A percentile compares a stretch with the other conserved stretches of the same genome.
phyloP scores from a whole-genome alignment of 2,888 invertebrate species.

The Tholera decimalis region DNA sequence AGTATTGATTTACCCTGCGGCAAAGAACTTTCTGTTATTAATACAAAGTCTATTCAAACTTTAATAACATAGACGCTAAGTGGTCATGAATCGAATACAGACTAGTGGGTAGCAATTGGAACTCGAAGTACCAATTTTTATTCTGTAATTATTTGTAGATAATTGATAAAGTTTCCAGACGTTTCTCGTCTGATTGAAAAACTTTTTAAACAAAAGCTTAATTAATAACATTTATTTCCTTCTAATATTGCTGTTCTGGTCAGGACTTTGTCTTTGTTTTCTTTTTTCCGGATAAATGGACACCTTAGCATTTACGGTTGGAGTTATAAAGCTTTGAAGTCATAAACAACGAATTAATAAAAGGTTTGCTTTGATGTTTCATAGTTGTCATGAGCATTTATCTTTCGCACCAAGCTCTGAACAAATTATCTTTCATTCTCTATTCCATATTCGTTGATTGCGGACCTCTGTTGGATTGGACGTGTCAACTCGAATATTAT shows the following conservation, averaged over 20 bases:
- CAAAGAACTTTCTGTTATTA: slow-evolving; percentile 78
- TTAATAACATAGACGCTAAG: slow-evolving; percentile 50
- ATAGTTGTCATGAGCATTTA: slow-evolving; percentile 57
- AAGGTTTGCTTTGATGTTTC: slow-evolving; percentile 66
- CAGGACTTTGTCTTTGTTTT: background rate
- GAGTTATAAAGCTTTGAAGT: slow-evolving; percentile 29
- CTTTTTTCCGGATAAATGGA: slow-evolving; percentile 6
- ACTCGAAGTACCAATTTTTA: slow-evolving; percentile 35
- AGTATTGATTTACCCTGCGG: slow-evolving; percentile 83
- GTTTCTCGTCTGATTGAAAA: slow-evolving; percentile 67
- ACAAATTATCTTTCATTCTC: slow-evolving; percentile 43
- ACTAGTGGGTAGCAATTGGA: slow-evolving; percentile 35
- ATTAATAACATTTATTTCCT: slow-evolving; percentile 24
- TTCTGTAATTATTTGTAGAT: slow-evolving; percentile 39
- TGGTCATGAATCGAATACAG: slow-evolving; percentile 58
- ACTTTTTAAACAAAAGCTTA: slow-evolving; percentile 50
- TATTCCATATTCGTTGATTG: slow-evolving; percentile 67
- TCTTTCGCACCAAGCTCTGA: slow-evolving; percentile 47
- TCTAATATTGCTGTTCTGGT: slow-evolving; percentile 3
- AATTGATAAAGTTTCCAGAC: slow-evolving; percentile 45
- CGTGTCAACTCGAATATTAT: slow-evolving; percentile 71
- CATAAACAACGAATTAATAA: slow-evolving; percentile 25
- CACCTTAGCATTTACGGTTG: background rate
- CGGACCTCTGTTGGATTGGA: slow-evolving; percentile 61
- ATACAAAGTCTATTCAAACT: slow-evolving; percentile 69